These are phyloP conservation scores for Penaeus chinensis DNA, from an alignment of 1,140 invertebrate species.

Conservation along the genomic window DNA sequence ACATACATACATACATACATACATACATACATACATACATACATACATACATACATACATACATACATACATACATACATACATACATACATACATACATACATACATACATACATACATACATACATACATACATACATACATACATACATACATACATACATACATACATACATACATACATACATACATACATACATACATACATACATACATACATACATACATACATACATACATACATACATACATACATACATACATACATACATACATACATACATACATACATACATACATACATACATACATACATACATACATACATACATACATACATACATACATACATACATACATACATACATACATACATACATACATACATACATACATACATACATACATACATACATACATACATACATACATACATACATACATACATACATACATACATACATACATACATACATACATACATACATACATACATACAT, in stretches of 20 bases:
- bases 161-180: too few relatives aligned
- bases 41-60: too few relatives aligned
- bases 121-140: too few relatives aligned
- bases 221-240: not conserved
- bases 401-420: not conserved
- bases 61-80: too few relatives aligned
- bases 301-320: not conserved
- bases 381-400: too few relatives aligned
- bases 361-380: too few relatives aligned
- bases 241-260: not conserved
- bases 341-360: too few relatives aligned
- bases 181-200: not conserved
- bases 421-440: too few relatives aligned
- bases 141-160: not conserved
- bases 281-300: not conserved
- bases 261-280: not conserved
- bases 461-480: not conserved
- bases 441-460: too few relatives aligned
- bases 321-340: not conserved
- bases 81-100: not conserved
- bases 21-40: too few relatives aligned
- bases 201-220: not conserved
- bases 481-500: not conserved
- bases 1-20: not conserved
- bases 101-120: too few relatives aligned